Conservation (phyloP, 1,140 invertebrate genomes). For the Apis florea region DNA sequence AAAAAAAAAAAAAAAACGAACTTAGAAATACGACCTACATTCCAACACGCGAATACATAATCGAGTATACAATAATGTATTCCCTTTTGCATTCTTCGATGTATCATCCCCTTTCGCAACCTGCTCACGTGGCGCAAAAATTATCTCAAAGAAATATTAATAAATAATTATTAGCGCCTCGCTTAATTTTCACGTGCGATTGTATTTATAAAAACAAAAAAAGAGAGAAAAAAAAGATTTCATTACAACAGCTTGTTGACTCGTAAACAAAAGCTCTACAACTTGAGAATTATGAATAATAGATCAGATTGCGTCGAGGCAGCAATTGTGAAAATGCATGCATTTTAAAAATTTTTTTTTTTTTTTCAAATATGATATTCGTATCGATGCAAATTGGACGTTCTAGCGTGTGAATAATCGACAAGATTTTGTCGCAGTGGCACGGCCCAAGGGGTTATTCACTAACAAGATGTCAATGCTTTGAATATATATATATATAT, state of each 20-base stretch:
- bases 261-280: background rate
- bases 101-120: too few relatives aligned
- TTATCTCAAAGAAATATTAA: background rate
- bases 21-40: too few relatives aligned
- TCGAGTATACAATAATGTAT: background rate
- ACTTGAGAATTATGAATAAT: background rate
- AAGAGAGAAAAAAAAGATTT: too few relatives aligned
- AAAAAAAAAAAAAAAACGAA: too few relatives aligned
- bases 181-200: background rate
- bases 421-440: constrained; percentile 46
- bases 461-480: constrained; percentile 63
- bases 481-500: background rate
- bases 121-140: background rate
- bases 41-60: too few relatives aligned
- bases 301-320: background rate
- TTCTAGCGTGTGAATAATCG: constrained; percentile 59
- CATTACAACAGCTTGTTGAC: background rate
- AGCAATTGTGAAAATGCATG: too few relatives aligned
- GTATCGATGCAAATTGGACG: constrained; percentile 63
- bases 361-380: background rate
- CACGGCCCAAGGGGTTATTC: constrained; percentile 42
- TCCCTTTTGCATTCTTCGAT: too few relatives aligned
- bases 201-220: too few relatives aligned
- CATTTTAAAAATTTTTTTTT: background rate
- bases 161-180: background rate